A percentile compares a stretch with the other conserved stretches of the same genome.
These are phyloP conservation scores for Cataglyphis rosenhaueri DNA, from an alignment of 2,888 invertebrate genomes.

Conservation along the genomic window DNA sequence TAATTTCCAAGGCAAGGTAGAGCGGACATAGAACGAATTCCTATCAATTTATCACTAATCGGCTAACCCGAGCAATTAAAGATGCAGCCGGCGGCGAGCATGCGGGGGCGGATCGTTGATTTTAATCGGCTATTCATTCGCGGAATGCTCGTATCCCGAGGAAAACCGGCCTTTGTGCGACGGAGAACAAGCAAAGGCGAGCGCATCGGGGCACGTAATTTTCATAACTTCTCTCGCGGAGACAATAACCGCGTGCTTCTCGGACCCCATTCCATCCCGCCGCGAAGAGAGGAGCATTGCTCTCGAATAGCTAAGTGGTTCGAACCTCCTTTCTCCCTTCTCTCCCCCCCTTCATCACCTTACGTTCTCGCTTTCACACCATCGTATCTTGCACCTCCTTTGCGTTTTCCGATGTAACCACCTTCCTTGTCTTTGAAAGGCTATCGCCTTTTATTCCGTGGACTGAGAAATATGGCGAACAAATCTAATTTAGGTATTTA, in stretches of 20 bases:
- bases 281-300: conserved; percentile 59
- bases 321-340: conserved; percentile 45
- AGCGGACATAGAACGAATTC: conserved; percentile 27
- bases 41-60: conserved; percentile 44
- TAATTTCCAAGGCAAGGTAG: not conserved
- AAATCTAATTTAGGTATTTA: conserved; percentile 77
- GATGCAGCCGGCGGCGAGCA: conserved; percentile 43
- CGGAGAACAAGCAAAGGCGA: conserved; percentile 32
- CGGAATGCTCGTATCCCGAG: conserved; percentile 47
- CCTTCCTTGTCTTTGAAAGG: not conserved
- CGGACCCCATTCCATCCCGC: conserved; percentile 18
- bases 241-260: conserved; percentile 75
- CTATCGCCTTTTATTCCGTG: conserved; percentile 18
- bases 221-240: conserved; percentile 80
- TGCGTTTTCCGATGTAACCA: conserved; percentile 27
- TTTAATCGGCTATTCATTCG: conserved; percentile 61
- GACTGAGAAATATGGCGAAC: conserved; percentile 32
- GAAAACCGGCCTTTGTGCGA: conserved; percentile 47
- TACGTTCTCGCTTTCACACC: conserved; percentile 33
- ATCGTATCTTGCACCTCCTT: conserved; percentile 20
- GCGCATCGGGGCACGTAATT: conserved; percentile 79
- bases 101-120: conserved; percentile 55
- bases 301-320: conserved; percentile 62
- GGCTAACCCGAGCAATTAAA: conserved; percentile 51
- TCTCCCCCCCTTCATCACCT: not conserved